Base-by-base conservation (phyloP, 2,888 invertebrate genomes). In the Anoplius nigerrimus region DNA sequence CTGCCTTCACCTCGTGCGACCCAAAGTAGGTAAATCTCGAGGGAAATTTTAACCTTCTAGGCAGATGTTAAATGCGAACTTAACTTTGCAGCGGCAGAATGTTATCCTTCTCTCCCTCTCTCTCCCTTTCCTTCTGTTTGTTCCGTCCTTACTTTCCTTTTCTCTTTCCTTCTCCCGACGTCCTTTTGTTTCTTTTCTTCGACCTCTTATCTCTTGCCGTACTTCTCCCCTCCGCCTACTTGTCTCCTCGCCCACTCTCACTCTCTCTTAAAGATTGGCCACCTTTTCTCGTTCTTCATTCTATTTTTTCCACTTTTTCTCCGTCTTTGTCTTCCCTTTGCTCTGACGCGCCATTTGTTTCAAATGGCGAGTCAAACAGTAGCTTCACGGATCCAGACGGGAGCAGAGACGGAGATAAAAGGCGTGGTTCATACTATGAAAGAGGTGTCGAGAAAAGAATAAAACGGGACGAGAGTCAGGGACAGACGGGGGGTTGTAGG, bases 11-110 rank as follows among this genome's bases (percentile, higher is more conserved):
- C 57, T 34, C 63, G 67, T 77, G 72, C 78, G 82, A 86, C 82
- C 84, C 80, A 76, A 66, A 73, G 82, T n/a, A n/a, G n/a, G n/a
- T 81, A 84, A 86, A 85, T 78, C 85, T 80, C 83, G 74, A 75
- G 84, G 83, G 83, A 85, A 86, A 87, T 86, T 86, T 86, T 84
- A 86, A 85, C 84, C 82, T 82, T 75, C 76, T 77, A 67, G 78
- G 76, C 84, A 83, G 84, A 86, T 84, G 84, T 86, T 86, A 84
- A 86, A 84, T 82, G 84, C 77, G 78, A 86, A 84, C 83, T 84
- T 86, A 86, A 85, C 84, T 86, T 84, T 74, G 76, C 74, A 72
- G 67, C 69, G 78, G 74, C 75, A 42, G 76, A 74, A 71, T 76
- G 76, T 64, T 66, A 48, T 43, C 55, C 56, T 62, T 60, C 43